Evolutionary conservation across 2,113 vertebrate genomes (phyloP), one percentile per base, ranked within the genome.

Genomic region (Hucho hucho): DNA sequence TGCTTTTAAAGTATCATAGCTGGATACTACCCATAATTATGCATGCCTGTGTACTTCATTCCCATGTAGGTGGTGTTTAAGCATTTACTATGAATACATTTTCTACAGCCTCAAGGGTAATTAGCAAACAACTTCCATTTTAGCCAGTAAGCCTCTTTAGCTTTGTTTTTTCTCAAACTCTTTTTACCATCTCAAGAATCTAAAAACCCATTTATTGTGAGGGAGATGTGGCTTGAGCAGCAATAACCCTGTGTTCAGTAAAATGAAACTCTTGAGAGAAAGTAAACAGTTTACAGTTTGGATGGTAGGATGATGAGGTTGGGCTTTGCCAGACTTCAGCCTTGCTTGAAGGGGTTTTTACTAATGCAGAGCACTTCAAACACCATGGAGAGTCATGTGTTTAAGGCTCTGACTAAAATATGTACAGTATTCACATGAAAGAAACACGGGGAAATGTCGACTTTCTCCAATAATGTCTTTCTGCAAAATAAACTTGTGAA

Each of bases 331-430:
- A 86, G 87, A 83, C 82, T 84, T 77, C 84, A 74, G 12, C 86
- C 87, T 89, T 75, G 78, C 87, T 89, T 73, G 78, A 84, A 90
- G 88, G 85, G 78, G 26, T 84, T 86, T 86, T 81, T 73, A 77
- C 86, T 84, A 86, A 87, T 88, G 81, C 77, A 79, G 53, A 56
- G 67, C 87, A 87, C 86, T 86, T 88, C 85, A 90, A 86, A 89
- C 70, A 64, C 3, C 63, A 4, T 25, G 7, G 26, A 22, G 71
- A 81, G 74, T 82, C 82, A 61, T 72, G 78, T 86, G 83, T 86
- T 87, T 87, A 82, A 73, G 84, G 79, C 79, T 26, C n/a, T 69
- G 73, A 75, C 80, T 80, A 69, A 85, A 91, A 88, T 89, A 89
- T 88, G 83, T 80, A 78, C 79, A 74, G 75, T 79, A 83, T 89